Conservation (phyloP, 2,113 vertebrate genomes). For the Pygoscelis adeliae region DNA sequence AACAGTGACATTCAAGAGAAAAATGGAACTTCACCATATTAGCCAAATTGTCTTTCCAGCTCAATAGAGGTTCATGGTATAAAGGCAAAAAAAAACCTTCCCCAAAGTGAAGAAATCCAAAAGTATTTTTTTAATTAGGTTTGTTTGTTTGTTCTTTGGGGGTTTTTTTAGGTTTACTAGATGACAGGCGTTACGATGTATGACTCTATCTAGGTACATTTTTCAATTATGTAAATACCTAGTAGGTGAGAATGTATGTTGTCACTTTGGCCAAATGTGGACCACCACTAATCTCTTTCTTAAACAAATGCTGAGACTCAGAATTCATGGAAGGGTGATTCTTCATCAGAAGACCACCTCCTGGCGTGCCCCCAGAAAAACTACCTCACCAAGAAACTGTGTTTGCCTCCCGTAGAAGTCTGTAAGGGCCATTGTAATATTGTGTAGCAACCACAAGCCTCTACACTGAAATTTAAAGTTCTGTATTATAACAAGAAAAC, state of each 20-base stretch:
- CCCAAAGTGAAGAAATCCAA: background rate
- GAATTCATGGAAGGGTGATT: background rate
- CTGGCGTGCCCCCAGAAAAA: background rate
- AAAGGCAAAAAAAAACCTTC: background rate
- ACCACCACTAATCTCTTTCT: background rate
- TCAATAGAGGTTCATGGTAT: background rate
- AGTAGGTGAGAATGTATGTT: background rate
- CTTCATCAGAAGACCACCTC: background rate
- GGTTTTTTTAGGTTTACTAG: background rate
- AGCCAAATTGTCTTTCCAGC: background rate
- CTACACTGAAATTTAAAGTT: background rate
- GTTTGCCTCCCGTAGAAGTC: background rate
- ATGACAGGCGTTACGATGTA: fast-evolving
- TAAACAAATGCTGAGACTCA: background rate
- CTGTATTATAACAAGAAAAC: background rate
- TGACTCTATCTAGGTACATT: background rate
- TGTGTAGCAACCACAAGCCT: background rate
- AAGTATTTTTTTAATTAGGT: background rate
- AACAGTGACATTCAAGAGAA: background rate
- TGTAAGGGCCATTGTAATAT: background rate
- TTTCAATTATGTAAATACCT: background rate
- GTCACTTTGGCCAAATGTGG: background rate
- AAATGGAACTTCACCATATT: background rate
- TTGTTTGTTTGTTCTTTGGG: background rate
- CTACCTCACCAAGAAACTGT: too few relatives aligned